phyloP scores from a whole-genome alignment of 2,797 vertebrate genomes.

The Poeciliopsis paucimaculata region DNA sequence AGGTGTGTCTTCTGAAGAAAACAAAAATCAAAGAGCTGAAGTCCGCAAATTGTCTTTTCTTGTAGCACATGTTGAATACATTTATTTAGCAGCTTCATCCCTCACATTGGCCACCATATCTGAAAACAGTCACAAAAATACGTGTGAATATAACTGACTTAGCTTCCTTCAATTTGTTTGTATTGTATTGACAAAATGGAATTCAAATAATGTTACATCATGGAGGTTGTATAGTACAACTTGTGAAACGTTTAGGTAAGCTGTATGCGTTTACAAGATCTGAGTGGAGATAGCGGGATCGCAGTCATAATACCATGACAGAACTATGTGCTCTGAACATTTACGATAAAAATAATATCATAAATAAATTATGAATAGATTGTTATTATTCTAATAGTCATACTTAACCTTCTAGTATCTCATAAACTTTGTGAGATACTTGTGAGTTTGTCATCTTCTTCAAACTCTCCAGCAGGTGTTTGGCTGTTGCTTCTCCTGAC shows the following conservation, averaged over 20 bases:
- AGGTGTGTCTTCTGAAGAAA: conserved; percentile 4
- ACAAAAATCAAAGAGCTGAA: conserved; percentile 8
- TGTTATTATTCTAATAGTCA: neutral
- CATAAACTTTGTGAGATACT: conserved; percentile 72
- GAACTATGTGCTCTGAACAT: neutral
- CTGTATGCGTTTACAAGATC: neutral
- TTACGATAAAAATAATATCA: neutral
- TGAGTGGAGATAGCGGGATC: neutral
- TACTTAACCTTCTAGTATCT: conserved; percentile 75
- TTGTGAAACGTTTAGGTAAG: neutral
- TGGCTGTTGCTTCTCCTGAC: conserved; percentile 65
- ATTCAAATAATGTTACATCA: neutral
- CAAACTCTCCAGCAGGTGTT: conserved; percentile 63
- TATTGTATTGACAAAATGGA: neutral
- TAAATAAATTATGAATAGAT: neutral
- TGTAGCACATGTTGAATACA: conserved; percentile 5
- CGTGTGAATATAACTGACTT: neutral
- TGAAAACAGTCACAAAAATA: conserved; percentile 44
- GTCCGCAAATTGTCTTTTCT: conserved; percentile 14
- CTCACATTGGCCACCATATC: conserved; percentile 59
- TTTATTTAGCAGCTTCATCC: conserved; percentile 47
- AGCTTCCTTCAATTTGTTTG: neutral
- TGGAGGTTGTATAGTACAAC: neutral
- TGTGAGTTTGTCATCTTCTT: conserved; percentile 55
- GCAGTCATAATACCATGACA: neutral